phyloP scores from a whole-genome alignment of 2,888 invertebrate genomes.

The Cylloceria caligata region DNA sequence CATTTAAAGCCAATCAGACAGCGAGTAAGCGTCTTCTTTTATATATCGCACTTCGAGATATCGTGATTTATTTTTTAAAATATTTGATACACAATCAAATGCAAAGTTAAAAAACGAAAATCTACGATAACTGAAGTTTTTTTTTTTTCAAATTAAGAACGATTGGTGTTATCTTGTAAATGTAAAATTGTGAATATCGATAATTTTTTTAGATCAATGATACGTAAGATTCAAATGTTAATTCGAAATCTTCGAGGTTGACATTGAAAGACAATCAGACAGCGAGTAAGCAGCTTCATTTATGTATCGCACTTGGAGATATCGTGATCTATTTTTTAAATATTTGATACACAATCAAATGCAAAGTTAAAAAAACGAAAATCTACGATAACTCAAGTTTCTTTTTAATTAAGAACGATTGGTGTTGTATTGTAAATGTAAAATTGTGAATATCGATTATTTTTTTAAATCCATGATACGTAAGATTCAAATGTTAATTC shows the following conservation, averaged over 20 bases:
- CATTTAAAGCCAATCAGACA: no score
- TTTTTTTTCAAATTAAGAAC: not conserved
- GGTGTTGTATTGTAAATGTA: not conserved
- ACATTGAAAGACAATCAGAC: no score
- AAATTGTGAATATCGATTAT: not conserved
- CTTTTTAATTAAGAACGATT: not conserved
- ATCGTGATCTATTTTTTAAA: no score
- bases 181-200: not conserved
- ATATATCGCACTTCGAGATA: no score
- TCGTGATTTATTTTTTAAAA: no score
- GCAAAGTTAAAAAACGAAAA: not conserved
- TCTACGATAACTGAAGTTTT: not conserved
- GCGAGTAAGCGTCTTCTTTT: no score
- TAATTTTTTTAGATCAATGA: not conserved
- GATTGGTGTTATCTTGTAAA: not conserved
- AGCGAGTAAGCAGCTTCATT: no score
- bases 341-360: not conserved
- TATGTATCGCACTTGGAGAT: no score
- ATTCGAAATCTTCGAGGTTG: no score
- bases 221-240: not conserved
- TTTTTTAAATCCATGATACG: not conserved
- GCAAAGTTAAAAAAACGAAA: not conserved
- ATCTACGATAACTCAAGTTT: not conserved
- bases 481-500: not conserved
- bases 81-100: not conserved